A percentile compares a stretch with the other conserved stretches of the same genome.
Evolutionary conservation across 2,113 vertebrate species (phyloP).

Genomic region (Poecilia latipinna): DNA sequence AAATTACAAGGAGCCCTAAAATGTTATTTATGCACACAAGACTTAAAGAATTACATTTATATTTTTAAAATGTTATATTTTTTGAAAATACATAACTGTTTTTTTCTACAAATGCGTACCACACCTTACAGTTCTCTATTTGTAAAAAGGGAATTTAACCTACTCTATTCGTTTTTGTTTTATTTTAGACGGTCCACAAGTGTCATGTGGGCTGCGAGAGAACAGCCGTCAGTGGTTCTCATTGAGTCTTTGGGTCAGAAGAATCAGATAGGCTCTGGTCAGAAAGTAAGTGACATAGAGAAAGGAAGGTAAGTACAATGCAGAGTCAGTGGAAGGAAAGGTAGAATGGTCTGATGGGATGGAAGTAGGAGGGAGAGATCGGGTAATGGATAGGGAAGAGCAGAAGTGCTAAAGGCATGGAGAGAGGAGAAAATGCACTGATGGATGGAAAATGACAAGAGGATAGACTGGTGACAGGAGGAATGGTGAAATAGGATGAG

Average conservation of each 20-base stretch:
- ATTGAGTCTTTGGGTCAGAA: not conserved
- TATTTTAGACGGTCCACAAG: no score
- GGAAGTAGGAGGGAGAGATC: slow-evolving; percentile 38
- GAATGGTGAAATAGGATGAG: slow-evolving; percentile 43
- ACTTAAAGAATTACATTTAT: no score
- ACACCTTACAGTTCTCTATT: no score
- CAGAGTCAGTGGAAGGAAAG: slow-evolving; percentile 37
- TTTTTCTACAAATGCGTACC: no score
- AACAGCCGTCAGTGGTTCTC: not conserved
- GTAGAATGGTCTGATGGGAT: slow-evolving; percentile 31
- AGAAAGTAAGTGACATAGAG: slow-evolving; percentile 38
- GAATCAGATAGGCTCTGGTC: slow-evolving; percentile 22
- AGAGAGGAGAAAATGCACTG: slow-evolving; percentile 51
- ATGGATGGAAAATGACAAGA: slow-evolving; percentile 56
- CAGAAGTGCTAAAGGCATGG: slow-evolving; percentile 46
- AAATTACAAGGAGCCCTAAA: no score
- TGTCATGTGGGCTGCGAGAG: not conserved
- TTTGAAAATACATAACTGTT: no score
- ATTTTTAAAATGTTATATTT: no score
- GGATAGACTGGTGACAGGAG: slow-evolving; percentile 52
- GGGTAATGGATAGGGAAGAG: slow-evolving; percentile 52
- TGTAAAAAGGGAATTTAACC: no score
- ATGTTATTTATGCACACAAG: no score
- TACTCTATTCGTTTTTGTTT: no score
- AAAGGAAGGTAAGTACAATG: slow-evolving; percentile 41